phyloP scores from a whole-genome alignment of 2,797 vertebrate genomes.

The Channallabes apus region DNA sequence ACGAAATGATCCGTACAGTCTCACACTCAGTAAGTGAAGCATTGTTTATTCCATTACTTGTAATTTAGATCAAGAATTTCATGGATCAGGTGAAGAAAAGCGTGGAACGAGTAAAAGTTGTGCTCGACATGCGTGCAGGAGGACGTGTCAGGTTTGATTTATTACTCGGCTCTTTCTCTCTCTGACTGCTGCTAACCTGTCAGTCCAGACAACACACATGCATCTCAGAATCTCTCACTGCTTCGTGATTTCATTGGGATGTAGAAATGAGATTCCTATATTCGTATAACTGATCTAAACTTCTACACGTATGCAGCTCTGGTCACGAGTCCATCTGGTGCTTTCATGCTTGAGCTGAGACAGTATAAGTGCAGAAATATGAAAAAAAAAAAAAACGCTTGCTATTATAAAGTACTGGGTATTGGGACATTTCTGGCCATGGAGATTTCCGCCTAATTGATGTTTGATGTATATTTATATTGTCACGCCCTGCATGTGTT shows the following conservation, averaged over 20 bases:
- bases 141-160: conserved; percentile 87
- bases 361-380: too few species aligned
- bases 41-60: too few species aligned
- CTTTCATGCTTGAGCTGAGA: neutral
- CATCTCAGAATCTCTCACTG: conserved; percentile 64
- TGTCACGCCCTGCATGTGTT: conserved; percentile 33
- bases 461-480: conserved; percentile 49
- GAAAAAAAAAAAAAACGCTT: too few species aligned
- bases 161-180: conserved; percentile 78
- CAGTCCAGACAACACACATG: conserved; percentile 79
- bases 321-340: neutral
- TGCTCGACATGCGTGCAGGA: conserved; percentile 85
- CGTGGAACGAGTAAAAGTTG: conserved; percentile 75
- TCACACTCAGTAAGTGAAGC: too few species aligned
- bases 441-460: conserved; percentile 3
- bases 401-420: too few species aligned
- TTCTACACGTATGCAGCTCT: neutral
- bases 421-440: neutral
- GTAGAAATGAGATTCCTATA: conserved; percentile 55
- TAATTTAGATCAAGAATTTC: too few species aligned
- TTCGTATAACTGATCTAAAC: conserved; percentile 50
- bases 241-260: conserved; percentile 51
- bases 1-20: too few species aligned
- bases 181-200: conserved; percentile 83
- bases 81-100: conserved; percentile 44